Conservation (phyloP, 1,140 invertebrate species). For the Dendroctonus valens region DNA sequence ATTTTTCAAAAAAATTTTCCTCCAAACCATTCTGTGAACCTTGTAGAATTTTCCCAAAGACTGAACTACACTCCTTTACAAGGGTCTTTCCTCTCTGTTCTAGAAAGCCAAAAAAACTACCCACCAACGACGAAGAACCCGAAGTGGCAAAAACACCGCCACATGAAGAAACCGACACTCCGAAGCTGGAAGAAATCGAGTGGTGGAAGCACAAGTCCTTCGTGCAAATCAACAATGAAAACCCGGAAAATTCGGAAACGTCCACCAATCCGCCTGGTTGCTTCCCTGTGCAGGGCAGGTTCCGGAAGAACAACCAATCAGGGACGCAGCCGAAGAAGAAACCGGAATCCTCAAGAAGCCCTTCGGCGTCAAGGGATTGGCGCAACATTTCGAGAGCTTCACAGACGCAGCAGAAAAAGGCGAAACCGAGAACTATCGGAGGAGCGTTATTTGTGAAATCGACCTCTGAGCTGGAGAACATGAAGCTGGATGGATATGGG, state of each 20-base stretch:
- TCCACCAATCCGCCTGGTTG: too few species aligned
- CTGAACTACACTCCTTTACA: not conserved
- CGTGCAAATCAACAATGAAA: slow-evolving; percentile 2
- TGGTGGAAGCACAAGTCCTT: slow-evolving; percentile 13
- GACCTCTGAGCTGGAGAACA: slow-evolving; percentile 28
- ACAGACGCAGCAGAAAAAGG: slow-evolving; percentile 28
- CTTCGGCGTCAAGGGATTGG: slow-evolving; percentile 6
- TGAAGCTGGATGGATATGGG: slow-evolving; percentile 31
- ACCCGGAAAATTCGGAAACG: not conserved
- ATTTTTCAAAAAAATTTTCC: too few species aligned
- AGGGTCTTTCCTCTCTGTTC: not conserved
- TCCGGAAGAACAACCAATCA: slow-evolving; percentile 3
- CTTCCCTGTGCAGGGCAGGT: not conserved
- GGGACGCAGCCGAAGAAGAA: not conserved
- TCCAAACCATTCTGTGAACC: too few species aligned
- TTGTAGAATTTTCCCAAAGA: too few species aligned
- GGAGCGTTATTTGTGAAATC: slow-evolving; percentile 28
- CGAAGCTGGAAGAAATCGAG: not conserved
- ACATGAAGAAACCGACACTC: not conserved
- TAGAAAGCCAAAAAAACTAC: not conserved
- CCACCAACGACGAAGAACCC: not conserved
- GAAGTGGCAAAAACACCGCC: not conserved
- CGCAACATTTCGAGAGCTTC: slow-evolving; percentile 26
- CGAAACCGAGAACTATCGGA: slow-evolving; percentile 28
- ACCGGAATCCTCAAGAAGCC: slow-evolving; percentile 7